Evolutionary conservation across 2,888 invertebrate genomes (phyloP), one percentile per base, ranked within the genome.

Genomic region (Dysmachus trigonus): DNA sequence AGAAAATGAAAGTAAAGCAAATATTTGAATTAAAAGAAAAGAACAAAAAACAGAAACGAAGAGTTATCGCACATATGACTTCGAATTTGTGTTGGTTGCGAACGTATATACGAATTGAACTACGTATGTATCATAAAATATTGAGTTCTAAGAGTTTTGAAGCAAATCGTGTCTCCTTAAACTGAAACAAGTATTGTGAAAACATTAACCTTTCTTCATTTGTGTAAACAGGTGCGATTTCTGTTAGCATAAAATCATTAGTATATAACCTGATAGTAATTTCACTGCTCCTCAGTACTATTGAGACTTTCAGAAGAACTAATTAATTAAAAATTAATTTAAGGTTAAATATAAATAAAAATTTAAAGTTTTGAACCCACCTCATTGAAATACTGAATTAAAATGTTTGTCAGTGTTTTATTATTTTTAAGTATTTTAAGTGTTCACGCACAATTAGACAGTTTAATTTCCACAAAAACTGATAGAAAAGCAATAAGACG

Each of bases 401-500:
- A 62, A 62, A 62, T 62, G 18, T 27, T 62, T 62, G 18, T 22
- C 27, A 8, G 18, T 62, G 18, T 62, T 62, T 62, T 62, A 22
- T 62, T 27, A 22, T 6, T 62, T 27, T 27, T 62, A 8, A 62
- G 27, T 62, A 27, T 62, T 62, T 62, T 62, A 22, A 10, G 22
- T 22, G 27, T 62, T 3, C 18, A 62, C 62, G 62, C 62, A 7
- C 18, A 62, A 27, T 62, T 62, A 18, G 22, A 62, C 3, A 18
- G 22, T 22, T 22, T 62, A 10, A 62, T 62, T 62, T 62, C 62
- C 8, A 22, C 22, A 1, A 62, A 10, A 22, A 62, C 22, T 27
- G 22, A 62, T 22, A 62, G 62, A 62, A 62, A 18, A 27, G 0
- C 62, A 62, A 85, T 72, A 77, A 84, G 85, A 27, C 51, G 87